Percentiles rank a stretch among this genome's conserved stretches.
Conservation (phyloP, 2,797 vertebrate species). For the Macropus fuliginosus region DNA sequence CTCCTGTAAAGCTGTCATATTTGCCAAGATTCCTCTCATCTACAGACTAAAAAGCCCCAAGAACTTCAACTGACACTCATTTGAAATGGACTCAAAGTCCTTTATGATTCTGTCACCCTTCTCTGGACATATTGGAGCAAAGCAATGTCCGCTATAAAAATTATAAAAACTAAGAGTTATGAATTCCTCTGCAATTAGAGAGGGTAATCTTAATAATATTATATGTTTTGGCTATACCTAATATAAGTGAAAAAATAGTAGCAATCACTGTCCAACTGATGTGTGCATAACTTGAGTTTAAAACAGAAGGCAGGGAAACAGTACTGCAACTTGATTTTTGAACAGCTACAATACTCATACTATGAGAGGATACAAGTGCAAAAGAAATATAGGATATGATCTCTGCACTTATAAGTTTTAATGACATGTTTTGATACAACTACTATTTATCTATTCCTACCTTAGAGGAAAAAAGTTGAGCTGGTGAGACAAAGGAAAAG, state of each 20-base stretch:
- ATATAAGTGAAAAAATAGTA: no score
- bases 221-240: not conserved
- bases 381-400: not conserved
- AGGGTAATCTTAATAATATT: not conserved
- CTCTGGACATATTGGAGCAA: not conserved
- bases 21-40: not conserved
- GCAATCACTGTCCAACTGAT: no score
- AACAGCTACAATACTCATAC: not conserved
- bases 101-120: not conserved
- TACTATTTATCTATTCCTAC: not conserved
- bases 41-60: not conserved
- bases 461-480: not conserved
- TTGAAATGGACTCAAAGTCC: not conserved
- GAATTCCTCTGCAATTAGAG: not conserved
- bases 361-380: not conserved
- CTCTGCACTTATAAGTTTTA: not conserved
- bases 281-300: not conserved
- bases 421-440: not conserved
- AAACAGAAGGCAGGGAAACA: not conserved
- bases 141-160: not conserved
- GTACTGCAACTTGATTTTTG: not conserved
- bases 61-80: not conserved
- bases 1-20: not conserved
- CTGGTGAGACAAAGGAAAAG: not conserved
- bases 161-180: not conserved